phyloP scores from a whole-genome alignment of 2,113 vertebrate species.

The Bostrychus sinensis region DNA sequence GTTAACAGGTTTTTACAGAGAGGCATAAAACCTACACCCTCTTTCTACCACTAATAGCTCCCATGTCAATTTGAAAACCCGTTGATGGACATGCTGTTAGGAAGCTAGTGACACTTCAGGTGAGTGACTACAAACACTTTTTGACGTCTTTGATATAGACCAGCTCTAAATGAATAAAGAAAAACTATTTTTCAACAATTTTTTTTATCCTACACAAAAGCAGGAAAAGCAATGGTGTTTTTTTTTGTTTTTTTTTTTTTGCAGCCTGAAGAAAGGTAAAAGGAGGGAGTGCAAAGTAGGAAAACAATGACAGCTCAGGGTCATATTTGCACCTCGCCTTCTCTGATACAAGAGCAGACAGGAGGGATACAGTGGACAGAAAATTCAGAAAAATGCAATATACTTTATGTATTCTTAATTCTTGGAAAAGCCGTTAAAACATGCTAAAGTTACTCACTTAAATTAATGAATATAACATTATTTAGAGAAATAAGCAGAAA shows the following conservation, averaged over 20 bases:
- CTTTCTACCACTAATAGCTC: conserved; percentile 49
- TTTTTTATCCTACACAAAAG: conserved; percentile 14
- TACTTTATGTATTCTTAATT: conserved; percentile 33
- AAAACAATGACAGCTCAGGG: conserved; percentile 73
- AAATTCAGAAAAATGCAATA: conserved; percentile 46
- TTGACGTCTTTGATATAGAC: conserved; percentile 43
- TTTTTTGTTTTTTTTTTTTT: too few relatives aligned
- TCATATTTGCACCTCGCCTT: conserved; percentile 58
- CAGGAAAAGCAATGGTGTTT: conserved; percentile 46
- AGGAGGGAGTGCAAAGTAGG: conserved; percentile 27
- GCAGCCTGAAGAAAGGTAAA: conserved; percentile 20
- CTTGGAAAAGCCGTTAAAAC: conserved; percentile 2
- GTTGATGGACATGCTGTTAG: conserved; percentile 55
- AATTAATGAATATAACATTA: neutral
- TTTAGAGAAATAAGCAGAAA: neutral
- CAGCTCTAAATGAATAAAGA: conserved; percentile 36
- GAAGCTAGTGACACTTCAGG: conserved; percentile 64
- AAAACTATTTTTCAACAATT: conserved; percentile 6
- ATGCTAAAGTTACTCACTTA: neutral
- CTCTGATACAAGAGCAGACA: conserved; percentile 51
- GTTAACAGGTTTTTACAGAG: conserved; percentile 25
- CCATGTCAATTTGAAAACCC: conserved; percentile 53
- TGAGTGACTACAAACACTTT: conserved; percentile 64
- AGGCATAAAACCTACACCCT: conserved; percentile 11
- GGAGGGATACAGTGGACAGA: conserved; percentile 38